These are phyloP conservation scores for Babylonia areolata DNA, from an alignment of 1,140 invertebrate species.

Conservation along the genomic window DNA sequence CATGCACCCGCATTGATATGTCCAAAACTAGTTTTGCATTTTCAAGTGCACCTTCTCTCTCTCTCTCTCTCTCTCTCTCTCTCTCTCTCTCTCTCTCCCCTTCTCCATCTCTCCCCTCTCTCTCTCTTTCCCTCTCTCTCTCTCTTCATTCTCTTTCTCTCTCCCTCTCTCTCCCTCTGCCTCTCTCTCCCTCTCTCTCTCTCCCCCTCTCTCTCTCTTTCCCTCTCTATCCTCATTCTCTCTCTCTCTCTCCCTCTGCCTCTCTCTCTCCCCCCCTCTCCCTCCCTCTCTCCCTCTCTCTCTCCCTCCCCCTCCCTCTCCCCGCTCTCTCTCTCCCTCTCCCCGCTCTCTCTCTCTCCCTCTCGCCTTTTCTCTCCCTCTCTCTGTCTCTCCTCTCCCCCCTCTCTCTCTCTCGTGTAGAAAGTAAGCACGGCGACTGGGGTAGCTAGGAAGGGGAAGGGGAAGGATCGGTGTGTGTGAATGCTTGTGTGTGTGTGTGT, in stretches of 20 bases:
- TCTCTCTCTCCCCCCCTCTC: too few species aligned
- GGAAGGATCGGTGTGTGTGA: too few species aligned
- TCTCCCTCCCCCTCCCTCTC: too few species aligned
- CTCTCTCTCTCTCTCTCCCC: constrained; percentile 21
- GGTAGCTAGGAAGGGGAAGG: too few species aligned
- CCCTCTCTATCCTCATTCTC: background rate
- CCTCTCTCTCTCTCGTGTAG: too few species aligned
- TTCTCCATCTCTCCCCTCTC: too few species aligned
- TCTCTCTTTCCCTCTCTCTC: background rate
- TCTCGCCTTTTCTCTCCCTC: too few species aligned
- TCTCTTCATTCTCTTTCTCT: background rate
- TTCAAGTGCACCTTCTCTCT: constrained; percentile 27
- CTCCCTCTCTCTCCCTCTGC: background rate
- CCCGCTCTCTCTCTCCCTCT: background rate
- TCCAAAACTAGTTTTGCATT: constrained; percentile 34
- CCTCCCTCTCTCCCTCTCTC: too few species aligned
- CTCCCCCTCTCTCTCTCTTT: background rate
- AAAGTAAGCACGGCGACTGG: too few species aligned
- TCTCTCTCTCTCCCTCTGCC: background rate
- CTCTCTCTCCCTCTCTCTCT: constrained; percentile 28
- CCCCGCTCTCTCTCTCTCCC: too few species aligned
- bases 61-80: constrained; percentile 28
- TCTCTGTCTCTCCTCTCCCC: too few species aligned
- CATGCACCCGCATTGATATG: too few species aligned
- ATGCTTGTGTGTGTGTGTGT: constrained; percentile 27